Percentiles rank a stretch among this genome's conserved stretches.
Evolutionary conservation across 2,888 invertebrate genomes (phyloP).

Genomic region (Meandrusa payeni): DNA sequence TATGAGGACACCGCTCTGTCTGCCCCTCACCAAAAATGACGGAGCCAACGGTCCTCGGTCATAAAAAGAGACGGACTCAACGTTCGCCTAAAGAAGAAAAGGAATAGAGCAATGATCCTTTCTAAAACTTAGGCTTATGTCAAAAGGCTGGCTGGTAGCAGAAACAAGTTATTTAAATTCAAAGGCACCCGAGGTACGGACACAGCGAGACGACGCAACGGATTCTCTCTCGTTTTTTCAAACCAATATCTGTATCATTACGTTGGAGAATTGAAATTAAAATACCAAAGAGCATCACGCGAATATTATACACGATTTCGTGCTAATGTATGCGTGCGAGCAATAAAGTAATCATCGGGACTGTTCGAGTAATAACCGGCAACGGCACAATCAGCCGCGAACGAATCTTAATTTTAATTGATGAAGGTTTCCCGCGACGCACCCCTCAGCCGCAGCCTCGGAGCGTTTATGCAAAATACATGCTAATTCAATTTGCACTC

Average conservation of each 20-base stretch:
- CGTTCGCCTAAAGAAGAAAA: slow-evolving; percentile 42
- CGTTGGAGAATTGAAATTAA: slow-evolving; percentile 49
- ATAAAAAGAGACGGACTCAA: slow-evolving; percentile 49
- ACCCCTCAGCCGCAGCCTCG: slow-evolving; percentile 38
- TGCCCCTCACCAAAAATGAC: slow-evolving; percentile 48
- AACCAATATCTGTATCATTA: slow-evolving; percentile 36
- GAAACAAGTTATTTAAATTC: slow-evolving; percentile 76
- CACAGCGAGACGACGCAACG: slow-evolving; percentile 30
- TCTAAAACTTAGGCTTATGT: slow-evolving; percentile 59
- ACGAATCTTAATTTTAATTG: slow-evolving; percentile 76
- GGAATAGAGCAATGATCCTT: slow-evolving; percentile 44
- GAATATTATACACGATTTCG: slow-evolving; percentile 47
- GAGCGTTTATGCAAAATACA: slow-evolving; percentile 67
- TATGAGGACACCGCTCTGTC: slow-evolving; percentile 38
- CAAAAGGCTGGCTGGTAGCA: slow-evolving; percentile 64
- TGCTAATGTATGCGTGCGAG: slow-evolving; percentile 50
- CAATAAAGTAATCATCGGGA: slow-evolving; percentile 75
- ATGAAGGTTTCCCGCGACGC: slow-evolving; percentile 44
- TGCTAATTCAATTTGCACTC: slow-evolving; percentile 70
- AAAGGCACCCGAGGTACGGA: slow-evolving; percentile 46
- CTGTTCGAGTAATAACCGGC: slow-evolving; percentile 62
- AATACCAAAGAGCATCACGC: slow-evolving; percentile 44
- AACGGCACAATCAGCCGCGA: slow-evolving; percentile 58
- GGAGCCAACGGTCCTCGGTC: slow-evolving; percentile 33
- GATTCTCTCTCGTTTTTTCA: slow-evolving; percentile 32